Evolutionary conservation across 2,113 vertebrate species (phyloP).

Genomic region (Myrmophylax atrothorax): DNA sequence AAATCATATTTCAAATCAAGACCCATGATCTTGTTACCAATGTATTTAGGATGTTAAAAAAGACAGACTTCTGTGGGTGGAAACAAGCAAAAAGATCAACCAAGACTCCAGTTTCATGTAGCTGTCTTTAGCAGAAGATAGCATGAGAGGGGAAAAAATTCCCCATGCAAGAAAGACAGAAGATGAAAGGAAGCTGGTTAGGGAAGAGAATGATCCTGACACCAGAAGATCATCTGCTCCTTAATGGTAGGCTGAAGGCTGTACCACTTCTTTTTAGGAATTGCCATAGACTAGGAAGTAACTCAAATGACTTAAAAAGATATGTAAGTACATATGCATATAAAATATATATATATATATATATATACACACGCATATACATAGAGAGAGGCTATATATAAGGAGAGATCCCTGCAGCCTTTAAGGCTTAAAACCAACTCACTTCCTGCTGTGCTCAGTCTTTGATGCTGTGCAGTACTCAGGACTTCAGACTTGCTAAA

Average conservation of each 20-base stretch:
- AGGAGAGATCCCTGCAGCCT: slow-evolving; percentile 8
- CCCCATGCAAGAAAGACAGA: not conserved
- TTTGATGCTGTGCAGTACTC: not conserved
- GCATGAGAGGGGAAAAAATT: not conserved
- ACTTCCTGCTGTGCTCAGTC: slow-evolving; percentile 20
- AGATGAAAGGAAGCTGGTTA: slow-evolving; percentile 3
- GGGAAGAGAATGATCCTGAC: not conserved
- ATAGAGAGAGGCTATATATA: not conserved
- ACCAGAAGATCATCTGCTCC: slow-evolving; percentile 7
- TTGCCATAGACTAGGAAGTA: not conserved
- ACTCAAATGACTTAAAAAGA: slow-evolving; percentile 6
- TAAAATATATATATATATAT: not conserved
- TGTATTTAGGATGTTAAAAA: slow-evolving; percentile 50
- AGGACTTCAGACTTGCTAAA: slow-evolving; percentile 35
- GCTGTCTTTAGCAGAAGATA: slow-evolving; percentile 12
- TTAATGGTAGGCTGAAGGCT: not conserved
- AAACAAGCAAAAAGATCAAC: slow-evolving; percentile 53
- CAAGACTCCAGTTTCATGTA: not conserved
- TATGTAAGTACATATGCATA: not conserved
- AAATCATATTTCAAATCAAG: slow-evolving; percentile 24
- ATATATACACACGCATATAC: not conserved
- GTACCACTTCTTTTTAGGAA: slow-evolving; percentile 23
- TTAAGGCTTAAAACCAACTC: not conserved
- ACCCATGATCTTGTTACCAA: slow-evolving; percentile 53
- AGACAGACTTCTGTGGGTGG: slow-evolving; percentile 45